Conservation (phyloP, 2,113 vertebrate species). For the Phalacrocorax brasilianus region DNA sequence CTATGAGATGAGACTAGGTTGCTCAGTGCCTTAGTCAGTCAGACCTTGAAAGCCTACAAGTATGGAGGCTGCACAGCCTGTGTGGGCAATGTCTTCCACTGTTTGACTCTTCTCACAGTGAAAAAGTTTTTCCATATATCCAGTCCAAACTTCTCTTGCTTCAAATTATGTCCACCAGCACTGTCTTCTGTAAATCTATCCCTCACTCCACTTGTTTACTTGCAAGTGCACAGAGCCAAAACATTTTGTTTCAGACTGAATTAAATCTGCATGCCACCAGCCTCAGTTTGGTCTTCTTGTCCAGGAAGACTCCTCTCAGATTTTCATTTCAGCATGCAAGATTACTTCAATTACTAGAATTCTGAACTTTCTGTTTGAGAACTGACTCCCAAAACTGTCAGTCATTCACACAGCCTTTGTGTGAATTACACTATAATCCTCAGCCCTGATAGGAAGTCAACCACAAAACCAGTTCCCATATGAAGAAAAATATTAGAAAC, state of each 20-base stretch:
- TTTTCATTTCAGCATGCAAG: not conserved
- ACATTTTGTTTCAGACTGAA: not conserved
- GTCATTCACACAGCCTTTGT: not conserved
- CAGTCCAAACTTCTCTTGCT: not conserved
- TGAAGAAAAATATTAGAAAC: not conserved
- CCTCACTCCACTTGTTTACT: not conserved
- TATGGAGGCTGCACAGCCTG: not conserved
- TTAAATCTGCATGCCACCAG: not conserved
- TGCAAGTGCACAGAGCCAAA: not conserved
- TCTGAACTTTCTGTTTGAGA: not conserved
- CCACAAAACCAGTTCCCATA: not conserved
- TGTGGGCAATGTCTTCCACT: not conserved
- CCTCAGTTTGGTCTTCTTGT: not conserved
- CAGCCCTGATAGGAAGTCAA: not conserved
- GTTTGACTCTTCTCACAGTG: not conserved
- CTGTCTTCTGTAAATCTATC: not conserved
- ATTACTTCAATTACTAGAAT: not conserved
- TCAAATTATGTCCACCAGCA: not conserved
- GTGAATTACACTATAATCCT: not conserved
- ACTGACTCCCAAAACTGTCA: not conserved
- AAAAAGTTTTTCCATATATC: not conserved
- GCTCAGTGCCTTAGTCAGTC: not conserved
- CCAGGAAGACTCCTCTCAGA: not conserved
- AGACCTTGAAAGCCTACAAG: not conserved
- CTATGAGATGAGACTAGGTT: not conserved